Conservation (phyloP, 2,113 vertebrate genomes). For the Halcyon senegalensis region DNA sequence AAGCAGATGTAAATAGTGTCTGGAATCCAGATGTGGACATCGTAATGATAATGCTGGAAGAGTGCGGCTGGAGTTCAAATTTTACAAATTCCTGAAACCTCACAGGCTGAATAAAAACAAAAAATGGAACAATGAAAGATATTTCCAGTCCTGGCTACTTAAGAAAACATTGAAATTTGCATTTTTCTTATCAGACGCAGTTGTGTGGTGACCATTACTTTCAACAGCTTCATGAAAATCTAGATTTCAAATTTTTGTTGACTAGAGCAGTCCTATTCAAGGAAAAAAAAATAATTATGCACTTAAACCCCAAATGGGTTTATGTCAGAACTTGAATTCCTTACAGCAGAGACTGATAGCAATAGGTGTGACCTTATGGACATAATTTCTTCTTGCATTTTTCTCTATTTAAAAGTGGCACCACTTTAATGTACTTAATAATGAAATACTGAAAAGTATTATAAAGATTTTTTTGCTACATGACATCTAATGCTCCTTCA, state of each 20-base stretch:
- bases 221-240: neutral
- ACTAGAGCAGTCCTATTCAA: neutral
- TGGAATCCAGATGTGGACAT: constrained; percentile 69
- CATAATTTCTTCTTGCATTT: neutral
- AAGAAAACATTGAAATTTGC: neutral
- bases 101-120: constrained; percentile 28
- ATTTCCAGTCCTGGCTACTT: neutral
- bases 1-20: constrained; percentile 2
- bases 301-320: neutral
- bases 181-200: neutral
- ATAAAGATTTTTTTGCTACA: neutral
- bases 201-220: neutral
- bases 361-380: neutral
- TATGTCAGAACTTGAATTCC: neutral
- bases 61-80: constrained; percentile 22
- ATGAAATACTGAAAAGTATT: neutral
- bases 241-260: neutral
- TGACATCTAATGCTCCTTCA: neutral
- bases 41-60: constrained; percentile 12
- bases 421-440: neutral
- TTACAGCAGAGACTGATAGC: neutral
- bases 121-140: neutral
- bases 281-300: neutral
- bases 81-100: constrained; percentile 34
- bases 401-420: neutral